phyloP scores from a whole-genome alignment of 2,888 invertebrate genomes.

The Endomychus coccineus region DNA sequence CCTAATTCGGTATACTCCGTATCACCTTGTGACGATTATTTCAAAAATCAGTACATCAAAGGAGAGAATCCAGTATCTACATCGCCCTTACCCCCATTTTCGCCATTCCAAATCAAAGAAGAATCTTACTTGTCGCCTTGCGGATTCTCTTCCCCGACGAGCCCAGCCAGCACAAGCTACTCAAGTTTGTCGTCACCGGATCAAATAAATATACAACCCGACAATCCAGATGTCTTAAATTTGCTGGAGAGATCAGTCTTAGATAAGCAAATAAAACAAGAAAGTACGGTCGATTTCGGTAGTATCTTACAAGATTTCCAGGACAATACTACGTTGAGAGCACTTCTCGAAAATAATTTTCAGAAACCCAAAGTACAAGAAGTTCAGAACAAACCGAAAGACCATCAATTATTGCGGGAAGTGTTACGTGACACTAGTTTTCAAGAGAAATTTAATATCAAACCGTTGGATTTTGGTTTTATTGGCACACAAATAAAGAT shows the following conservation, averaged over 20 bases:
- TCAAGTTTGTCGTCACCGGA: slow-evolving; percentile 30
- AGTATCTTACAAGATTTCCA: slow-evolving; percentile 53
- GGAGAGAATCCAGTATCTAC: slow-evolving; percentile 51
- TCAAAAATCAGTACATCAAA: slow-evolving; percentile 40
- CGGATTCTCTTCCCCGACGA: slow-evolving; percentile 49
- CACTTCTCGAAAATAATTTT: slow-evolving; percentile 29
- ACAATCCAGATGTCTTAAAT: slow-evolving; percentile 31
- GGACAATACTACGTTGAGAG: slow-evolving; percentile 29
- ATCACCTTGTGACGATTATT: slow-evolving; percentile 48
- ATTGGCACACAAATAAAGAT: slow-evolving; percentile 53
- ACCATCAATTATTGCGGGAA: slow-evolving; percentile 72
- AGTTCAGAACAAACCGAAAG: slow-evolving; percentile 44
- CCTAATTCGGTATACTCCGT: slow-evolving; percentile 48
- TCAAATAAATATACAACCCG: slow-evolving; percentile 23
- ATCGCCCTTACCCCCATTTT: slow-evolving; percentile 45
- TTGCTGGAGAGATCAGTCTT: slow-evolving; percentile 31
- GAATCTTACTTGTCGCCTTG: slow-evolving; percentile 34
- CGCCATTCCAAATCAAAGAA: slow-evolving; percentile 44
- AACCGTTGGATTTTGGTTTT: slow-evolving; percentile 63
- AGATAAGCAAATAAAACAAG: slow-evolving; percentile 46
- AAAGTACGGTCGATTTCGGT: slow-evolving; percentile 56
- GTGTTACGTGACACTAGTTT: slow-evolving; percentile 78
- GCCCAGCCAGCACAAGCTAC: slow-evolving; percentile 29
- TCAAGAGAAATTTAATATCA: slow-evolving; percentile 75
- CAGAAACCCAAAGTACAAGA: slow-evolving; percentile 22